Conservation (phyloP, 2,113 vertebrate genomes). For the Salvelinus sp. region DNA sequence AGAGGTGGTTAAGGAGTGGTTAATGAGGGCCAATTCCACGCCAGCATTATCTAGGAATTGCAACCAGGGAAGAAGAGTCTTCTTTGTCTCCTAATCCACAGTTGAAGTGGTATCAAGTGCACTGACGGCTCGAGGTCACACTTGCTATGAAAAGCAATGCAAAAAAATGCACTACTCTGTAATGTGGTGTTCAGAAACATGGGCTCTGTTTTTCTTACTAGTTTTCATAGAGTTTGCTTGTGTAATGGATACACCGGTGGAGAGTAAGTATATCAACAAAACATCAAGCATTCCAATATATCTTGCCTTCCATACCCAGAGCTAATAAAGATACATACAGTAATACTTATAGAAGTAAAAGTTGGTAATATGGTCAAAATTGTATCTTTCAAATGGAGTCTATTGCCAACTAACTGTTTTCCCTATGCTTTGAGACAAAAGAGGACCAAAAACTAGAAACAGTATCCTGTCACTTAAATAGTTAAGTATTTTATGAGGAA, state of each 20-base stretch:
- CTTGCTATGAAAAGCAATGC: not conserved
- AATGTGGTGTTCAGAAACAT: not conserved
- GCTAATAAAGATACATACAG: not conserved
- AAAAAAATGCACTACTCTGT: not conserved
- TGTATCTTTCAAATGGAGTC: not conserved
- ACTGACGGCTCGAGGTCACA: not conserved
- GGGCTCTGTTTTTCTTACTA: not conserved
- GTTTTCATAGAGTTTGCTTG: too few species aligned
- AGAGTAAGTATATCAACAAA: not conserved
- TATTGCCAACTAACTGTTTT: not conserved
- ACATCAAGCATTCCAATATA: not conserved
- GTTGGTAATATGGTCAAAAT: too few species aligned
- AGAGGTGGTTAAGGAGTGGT: conserved; percentile 58
- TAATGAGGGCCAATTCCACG: conserved; percentile 58
- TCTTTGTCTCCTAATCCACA: conserved; percentile 54
- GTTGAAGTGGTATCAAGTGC: conserved; percentile 45
- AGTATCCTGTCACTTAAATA: conserved; percentile 91
- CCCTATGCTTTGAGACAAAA: conserved; percentile 41
- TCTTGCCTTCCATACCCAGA: not conserved
- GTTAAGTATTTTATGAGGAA: conserved; percentile 95
- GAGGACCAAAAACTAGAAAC: conserved; percentile 77
- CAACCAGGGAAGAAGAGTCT: conserved; percentile 38
- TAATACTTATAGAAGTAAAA: not conserved
- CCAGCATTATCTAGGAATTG: conserved; percentile 58
- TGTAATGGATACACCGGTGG: too few species aligned